Percentiles rank a stretch among this genome's conserved stretches.
Evolutionary conservation across 2,113 vertebrate species (phyloP).

Genomic region (Eulemur rufifrons): DNA sequence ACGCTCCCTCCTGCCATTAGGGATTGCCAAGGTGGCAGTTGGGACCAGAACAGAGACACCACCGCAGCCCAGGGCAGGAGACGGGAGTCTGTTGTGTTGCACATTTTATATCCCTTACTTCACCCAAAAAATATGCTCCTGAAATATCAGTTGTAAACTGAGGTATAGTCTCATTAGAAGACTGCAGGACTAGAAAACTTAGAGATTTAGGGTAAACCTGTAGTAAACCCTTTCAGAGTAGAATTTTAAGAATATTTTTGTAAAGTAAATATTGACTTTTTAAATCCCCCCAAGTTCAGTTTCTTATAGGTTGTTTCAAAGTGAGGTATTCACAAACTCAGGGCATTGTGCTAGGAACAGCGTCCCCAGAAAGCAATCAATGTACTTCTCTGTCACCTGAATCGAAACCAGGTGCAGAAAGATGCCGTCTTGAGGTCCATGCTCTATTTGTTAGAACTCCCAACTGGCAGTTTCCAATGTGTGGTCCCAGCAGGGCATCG

Average conservation of each 20-base stretch:
- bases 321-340: not conserved
- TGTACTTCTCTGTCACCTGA: not conserved
- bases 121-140: not conserved
- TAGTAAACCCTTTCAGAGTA: not conserved
- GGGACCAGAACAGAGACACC: not conserved
- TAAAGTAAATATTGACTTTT: not conserved
- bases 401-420: not conserved
- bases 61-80: fast-evolving
- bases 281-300: not conserved
- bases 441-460: not conserved
- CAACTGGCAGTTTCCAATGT: not conserved
- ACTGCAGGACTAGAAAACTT: fast-evolving
- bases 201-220: not conserved
- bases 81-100: fast-evolving
- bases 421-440: not conserved
- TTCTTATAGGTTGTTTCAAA: not conserved
- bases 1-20: not conserved
- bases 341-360: not conserved
- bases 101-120: fast-evolving
- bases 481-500: not conserved
- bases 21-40: not conserved
- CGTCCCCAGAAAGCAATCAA: not conserved
- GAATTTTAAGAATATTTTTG: not conserved
- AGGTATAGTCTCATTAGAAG: not conserved
- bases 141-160: not conserved